Base-by-base conservation (phyloP, 2,888 invertebrate species). In the Dryobotodes eremita region DNA sequence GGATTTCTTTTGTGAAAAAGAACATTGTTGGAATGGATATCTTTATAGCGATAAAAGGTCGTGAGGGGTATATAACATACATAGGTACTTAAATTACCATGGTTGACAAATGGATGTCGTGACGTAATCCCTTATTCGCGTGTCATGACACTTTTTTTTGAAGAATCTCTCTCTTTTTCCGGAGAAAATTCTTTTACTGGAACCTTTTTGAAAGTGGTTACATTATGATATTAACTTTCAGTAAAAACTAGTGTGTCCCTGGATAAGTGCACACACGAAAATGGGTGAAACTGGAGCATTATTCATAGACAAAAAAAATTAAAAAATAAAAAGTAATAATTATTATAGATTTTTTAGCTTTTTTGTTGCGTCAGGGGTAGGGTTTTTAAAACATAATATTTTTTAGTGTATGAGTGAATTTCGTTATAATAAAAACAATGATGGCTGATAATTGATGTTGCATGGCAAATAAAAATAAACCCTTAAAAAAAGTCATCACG, bases 71-170 rank as follows among this genome's bases (percentile, higher is more conserved):
- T 69, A 66, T 53, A 46, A 20, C 81, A 46, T 59, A 65, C 74
- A 7, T 59, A 57, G 36, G 42, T 20, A 26, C 61, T 79, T 48
- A 82, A 79, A 82, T 79, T 59, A 66, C 53, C 82, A 82, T 79
- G 75, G 10, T 81, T 79, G 79, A 79, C 65, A 82, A 82, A 79
- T 79, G 75, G 82, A 66, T 55, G 53, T 65, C 65, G 53, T 82
- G 82, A 81, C 75, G 46, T 73, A 11, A 57, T 82, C 57, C 26
- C 17, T 48, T 81, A 79, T 74, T 74, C 74, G 36, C 36, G 26
- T 73, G 46, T 53, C 72, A 31, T 65, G 73, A 53, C 50, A 65
- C 57, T 81, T 80, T 42, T 36, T 72, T 31, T 53, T 31, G 46
- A 46, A 65, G 17, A 59, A 17, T 31, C n/a, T n/a, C 8, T 50